Base-by-base conservation (phyloP, 2,113 vertebrate species). In the Jaculus jaculus region DNA sequence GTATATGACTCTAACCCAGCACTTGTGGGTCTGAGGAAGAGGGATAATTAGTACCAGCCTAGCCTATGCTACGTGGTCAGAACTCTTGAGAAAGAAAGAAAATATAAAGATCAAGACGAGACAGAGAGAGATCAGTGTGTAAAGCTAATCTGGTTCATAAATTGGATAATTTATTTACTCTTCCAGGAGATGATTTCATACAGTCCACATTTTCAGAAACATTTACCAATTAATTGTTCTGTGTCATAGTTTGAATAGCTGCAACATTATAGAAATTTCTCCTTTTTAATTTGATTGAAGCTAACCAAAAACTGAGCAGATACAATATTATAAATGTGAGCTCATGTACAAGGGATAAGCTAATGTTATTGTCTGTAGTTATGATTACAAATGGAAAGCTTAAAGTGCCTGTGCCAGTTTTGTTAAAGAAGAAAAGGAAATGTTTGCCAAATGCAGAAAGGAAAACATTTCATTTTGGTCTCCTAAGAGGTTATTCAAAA, bases 401-500 rank as follows among this genome's bases (percentile, higher is more conserved):
- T 95, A 96, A 82, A 65, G 60, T 9, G 73, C 93, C 87, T 84
- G 3, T 66, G 32, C 69, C 75, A 88, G 20, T 17, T 92, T 92
- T 75, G 15, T 60, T 28, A 20, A 90, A 20, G 86, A 97, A 37
- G 20, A 34, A 94, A 42, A 0, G 75, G 37, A 87, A 15, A 32
- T 34, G 17, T 81, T 95, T 93, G 69, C 51, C 94, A 90, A 88
- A 96, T 84, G 72, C 51, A 95, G 96, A 89, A 18, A 95, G 21
- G 90, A 96, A 87, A 23, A 39, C 24, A 94, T 89, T 92, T 89
- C 60, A 89, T 91, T 94, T 93, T 75, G 72, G 47, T 93, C 89
- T 92, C 83, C 89, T 51, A 87, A 92, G 78, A 90, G 80, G 89
- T 96, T 81, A 86, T 89, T 93, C 54, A 93, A 96, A 97, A 92